A percentile compares a stretch with the other conserved stretches of the same genome.
These are phyloP conservation scores for Scophthalmus maximus DNA, from an alignment of 2,113 vertebrate genomes.

Conservation along the genomic window DNA sequence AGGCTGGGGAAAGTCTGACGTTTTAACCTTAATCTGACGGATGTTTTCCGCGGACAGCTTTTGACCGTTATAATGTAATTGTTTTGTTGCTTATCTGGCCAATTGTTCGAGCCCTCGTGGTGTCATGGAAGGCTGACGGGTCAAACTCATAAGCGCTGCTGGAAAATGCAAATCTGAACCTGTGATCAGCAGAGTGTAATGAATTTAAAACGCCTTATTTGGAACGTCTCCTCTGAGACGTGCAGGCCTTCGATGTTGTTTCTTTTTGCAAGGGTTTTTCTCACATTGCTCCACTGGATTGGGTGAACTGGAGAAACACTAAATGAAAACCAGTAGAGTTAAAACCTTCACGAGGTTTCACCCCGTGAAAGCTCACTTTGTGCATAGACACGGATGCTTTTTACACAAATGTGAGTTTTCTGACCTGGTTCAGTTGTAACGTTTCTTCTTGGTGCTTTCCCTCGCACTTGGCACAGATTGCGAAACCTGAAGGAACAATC, in stretches of 20 bases:
- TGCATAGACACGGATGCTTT: no score
- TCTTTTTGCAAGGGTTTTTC: not conserved
- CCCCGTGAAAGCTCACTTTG: no score
- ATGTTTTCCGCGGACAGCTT: constrained; percentile 45
- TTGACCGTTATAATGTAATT: constrained; percentile 43
- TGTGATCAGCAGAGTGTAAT: constrained; percentile 37
- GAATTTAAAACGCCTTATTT: constrained; percentile 52
- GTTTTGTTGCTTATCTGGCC: constrained; percentile 49
- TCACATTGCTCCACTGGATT: not conserved
- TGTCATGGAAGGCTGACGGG: constrained; percentile 23
- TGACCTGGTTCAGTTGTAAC: no score
- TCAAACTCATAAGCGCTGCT: constrained; percentile 42
- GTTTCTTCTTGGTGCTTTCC: no score
- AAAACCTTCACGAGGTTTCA: not conserved
- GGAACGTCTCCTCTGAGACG: not conserved
- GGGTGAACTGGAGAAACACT: not conserved
- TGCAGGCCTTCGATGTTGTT: not conserved
- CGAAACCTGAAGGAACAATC: no score
- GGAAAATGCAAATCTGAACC: constrained; percentile 53
- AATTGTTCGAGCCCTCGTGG: constrained; percentile 4
- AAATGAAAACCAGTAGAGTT: not conserved
- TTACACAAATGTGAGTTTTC: no score
- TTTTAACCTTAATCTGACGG: constrained; percentile 50
- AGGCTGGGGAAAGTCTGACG: constrained; percentile 28
- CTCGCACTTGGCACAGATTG: no score